Conservation (phyloP, 2,113 vertebrate species). For the Emydura subglobosa region DNA sequence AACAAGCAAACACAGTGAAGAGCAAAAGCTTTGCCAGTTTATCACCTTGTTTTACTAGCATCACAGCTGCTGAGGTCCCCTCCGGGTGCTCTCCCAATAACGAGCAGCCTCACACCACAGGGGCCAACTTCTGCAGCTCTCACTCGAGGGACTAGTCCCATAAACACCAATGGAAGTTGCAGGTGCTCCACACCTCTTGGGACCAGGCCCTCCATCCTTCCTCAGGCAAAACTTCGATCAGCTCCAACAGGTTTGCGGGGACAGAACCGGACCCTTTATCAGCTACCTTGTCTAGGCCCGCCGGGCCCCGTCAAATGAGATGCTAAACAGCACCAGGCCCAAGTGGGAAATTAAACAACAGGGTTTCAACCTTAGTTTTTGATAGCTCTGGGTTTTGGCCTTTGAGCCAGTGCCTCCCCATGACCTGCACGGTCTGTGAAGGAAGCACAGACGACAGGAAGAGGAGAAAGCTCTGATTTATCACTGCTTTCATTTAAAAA, state of each 20-base stretch:
- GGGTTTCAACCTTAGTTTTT: neutral
- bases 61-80: neutral
- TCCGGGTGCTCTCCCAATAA: neutral
- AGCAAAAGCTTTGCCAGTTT: neutral
- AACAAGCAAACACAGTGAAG: neutral
- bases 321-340: neutral
- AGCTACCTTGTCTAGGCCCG: neutral
- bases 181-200: neutral
- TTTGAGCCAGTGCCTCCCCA: neutral
- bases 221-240: neutral
- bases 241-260: neutral
- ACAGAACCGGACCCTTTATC: neutral
- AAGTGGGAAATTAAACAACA: neutral
- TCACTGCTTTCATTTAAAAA: neutral
- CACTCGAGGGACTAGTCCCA: neutral
- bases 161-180: neutral
- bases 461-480: neutral
- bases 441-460: neutral
- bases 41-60: neutral
- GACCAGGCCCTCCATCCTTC: neutral
- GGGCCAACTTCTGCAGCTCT: neutral
- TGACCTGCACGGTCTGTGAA: neutral
- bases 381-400: neutral
- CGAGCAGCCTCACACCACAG: neutral
- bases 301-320: neutral